Evolutionary conservation across 2,113 vertebrate genomes (phyloP), one percentile per base, ranked within the genome.

Genomic region (Pterocles gutturalis): DNA sequence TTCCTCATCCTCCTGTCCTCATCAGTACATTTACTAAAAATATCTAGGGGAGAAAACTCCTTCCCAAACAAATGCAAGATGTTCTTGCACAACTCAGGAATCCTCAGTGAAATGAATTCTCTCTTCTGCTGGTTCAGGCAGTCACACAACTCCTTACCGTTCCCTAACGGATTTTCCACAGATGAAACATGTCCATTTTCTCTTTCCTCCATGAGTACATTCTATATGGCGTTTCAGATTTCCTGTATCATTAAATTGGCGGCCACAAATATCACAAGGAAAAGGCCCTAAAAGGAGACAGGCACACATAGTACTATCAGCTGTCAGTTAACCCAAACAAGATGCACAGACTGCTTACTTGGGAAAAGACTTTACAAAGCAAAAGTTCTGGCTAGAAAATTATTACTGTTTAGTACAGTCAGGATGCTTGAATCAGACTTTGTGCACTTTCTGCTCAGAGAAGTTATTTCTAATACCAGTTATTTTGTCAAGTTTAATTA

Each of bases 91-190:
- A 94, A 81, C 24, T 51, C 7, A 66, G 33, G 29, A 89, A 69
- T 3, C 17, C 29, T 36, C 49, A 78, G 9, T n/a, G 28, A 72
- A 83, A 24, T n/a, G 31, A 83, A 73, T 41, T 25, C n/a, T 78
- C 80, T 21, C 53, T 7, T 81, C 45, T 67, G 45, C 45, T 83
- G 58, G 70, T 11, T 62, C 49, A 75, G 65, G 31, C 7, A 36
- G 64, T 4, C 26, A 82, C 1, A 7, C 60, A 89, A 77, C 19
- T 66, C 36, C 94, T 97, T 97, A 99, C 99, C 99, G 98, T 98
- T 99, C 99, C 86, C 99, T 98, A 33, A 99, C 99, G 0, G 99
- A 99, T 95, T 99, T 99, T 43, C 99, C 99, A 95, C 99, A 99
- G 87, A 99, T 98, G 90, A 99, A 99, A 97, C 99, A 99, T 1